These are phyloP conservation scores for Holacanthus passer DNA, from an alignment of 2,113 vertebrate genomes.

Conservation along the genomic window DNA sequence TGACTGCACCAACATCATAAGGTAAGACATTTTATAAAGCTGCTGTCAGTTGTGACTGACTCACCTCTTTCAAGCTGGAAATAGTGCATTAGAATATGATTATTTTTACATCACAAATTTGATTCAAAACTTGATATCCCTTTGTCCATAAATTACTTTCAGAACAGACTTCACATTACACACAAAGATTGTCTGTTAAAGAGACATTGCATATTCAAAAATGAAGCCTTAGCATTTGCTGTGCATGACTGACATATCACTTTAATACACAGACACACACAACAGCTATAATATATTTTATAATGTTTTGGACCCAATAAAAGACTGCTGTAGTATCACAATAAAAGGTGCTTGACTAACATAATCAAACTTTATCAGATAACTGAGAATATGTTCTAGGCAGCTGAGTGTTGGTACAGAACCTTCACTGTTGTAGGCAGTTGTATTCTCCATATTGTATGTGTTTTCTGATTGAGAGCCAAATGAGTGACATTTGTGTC, in stretches of 20 bases:
- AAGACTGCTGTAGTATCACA: background rate
- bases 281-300: background rate
- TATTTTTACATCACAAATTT: background rate
- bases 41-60: background rate
- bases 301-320: background rate
- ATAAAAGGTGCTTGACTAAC: background rate
- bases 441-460: background rate
- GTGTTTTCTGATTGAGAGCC: background rate
- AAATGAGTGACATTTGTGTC: too few relatives aligned
- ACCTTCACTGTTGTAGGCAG: background rate
- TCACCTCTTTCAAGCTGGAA: background rate
- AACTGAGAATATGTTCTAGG: background rate
- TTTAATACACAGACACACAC: background rate
- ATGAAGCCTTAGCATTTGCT: background rate
- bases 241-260: background rate
- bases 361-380: background rate
- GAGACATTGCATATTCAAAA: background rate
- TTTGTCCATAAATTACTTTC: background rate
- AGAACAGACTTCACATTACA: background rate
- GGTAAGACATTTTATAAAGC: slow-evolving; percentile 75
- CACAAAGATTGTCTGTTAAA: background rate
- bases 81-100: background rate
- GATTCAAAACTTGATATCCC: background rate
- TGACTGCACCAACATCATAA: slow-evolving; percentile 96
- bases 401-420: background rate